Base-by-base conservation (phyloP, 2,797 vertebrate species). In the Poeciliopsis infans region DNA sequence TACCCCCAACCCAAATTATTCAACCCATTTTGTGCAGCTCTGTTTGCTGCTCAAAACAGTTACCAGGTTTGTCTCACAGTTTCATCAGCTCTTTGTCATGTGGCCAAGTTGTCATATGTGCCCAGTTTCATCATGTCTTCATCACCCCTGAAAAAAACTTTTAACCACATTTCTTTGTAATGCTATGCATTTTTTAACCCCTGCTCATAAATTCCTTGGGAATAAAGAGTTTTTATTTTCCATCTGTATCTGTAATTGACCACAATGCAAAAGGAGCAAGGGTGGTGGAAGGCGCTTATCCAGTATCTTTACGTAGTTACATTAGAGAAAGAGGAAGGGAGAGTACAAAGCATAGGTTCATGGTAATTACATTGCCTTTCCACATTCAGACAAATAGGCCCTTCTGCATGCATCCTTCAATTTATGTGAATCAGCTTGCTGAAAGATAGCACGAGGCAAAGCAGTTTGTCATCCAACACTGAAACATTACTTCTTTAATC, bases 41-140 rank as follows among this genome's bases (percentile, higher is more conserved):
- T 87, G 82, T 92, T 92, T 91, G 88, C 85, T 86, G 75, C 82
- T 89, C 85, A 72, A 93, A 89, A 92, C 89, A 91, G 91, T 95
- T 94, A 90, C 93, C 80, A 87, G 89, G 90, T 93, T 94, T 93
- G 91, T 93, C 91, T 91, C 87, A 83, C 86, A 88, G 91, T 95
- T 95, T 94, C 94, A 92, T 95, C 94, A 95, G 91, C 92, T 93
- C 86, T 91, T 94, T 94, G 93, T 94, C 90, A 88, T 91, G 86
- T 93, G 93, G 92, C 92, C 93, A 93, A 93, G 76, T 94, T 94
- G 93, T 93, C 93, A 94, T 93, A 87, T 92, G 90, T 94, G 89
- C 88, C 88, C 88, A 88, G 86, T 94, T 95, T 94, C 92, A 93
- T 94, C 94, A 94, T 93, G 92, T 94, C 91, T 93, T 94, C 93